phyloP scores from a whole-genome alignment of 2,888 invertebrate genomes.

The Stratiomys singularior region DNA sequence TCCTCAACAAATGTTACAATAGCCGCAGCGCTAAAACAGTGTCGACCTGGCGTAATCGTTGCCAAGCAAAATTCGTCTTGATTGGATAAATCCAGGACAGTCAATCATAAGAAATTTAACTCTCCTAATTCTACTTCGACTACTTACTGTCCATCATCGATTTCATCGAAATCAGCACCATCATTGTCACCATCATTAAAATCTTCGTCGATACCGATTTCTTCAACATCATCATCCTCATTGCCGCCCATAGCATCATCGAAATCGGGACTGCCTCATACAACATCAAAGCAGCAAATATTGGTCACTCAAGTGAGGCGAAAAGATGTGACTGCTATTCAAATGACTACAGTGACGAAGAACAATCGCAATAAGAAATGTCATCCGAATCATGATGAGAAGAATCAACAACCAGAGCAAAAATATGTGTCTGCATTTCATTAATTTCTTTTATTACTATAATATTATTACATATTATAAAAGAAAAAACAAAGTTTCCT shows the following conservation, averaged over 20 bases:
- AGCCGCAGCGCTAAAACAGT: conserved; percentile 69
- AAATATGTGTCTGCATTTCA: conserved; percentile 44
- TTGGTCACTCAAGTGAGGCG: neutral
- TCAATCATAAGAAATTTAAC: conserved; percentile 35
- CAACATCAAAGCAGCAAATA: too few relatives aligned
- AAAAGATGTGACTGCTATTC: neutral
- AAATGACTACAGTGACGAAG: conserved; percentile 6
- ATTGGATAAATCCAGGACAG: conserved; percentile 65
- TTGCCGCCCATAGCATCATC: neutral
- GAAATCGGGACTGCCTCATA: neutral
- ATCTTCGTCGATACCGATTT: neutral
- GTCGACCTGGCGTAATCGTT: conserved; percentile 90
- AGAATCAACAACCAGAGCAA: conserved; percentile 19
- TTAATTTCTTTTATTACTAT: conserved; percentile 35
- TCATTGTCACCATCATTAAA: conserved; percentile 11
- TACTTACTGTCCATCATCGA: conserved; percentile 35
- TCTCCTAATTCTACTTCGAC: conserved; percentile 34
- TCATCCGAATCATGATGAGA: conserved; percentile 24
- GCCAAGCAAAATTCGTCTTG: conserved; percentile 81
- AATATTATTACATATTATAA: conserved; percentile 22
- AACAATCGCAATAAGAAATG: conserved; percentile 34
- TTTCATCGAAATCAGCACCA: conserved; percentile 19
- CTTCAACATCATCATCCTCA: neutral
- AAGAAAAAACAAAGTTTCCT: conserved; percentile 25
- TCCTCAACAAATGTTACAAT: conserved; percentile 54